Evolutionary conservation across 2,888 invertebrate genomes (phyloP).

Genomic region (Rhyacophila evoluta): DNA sequence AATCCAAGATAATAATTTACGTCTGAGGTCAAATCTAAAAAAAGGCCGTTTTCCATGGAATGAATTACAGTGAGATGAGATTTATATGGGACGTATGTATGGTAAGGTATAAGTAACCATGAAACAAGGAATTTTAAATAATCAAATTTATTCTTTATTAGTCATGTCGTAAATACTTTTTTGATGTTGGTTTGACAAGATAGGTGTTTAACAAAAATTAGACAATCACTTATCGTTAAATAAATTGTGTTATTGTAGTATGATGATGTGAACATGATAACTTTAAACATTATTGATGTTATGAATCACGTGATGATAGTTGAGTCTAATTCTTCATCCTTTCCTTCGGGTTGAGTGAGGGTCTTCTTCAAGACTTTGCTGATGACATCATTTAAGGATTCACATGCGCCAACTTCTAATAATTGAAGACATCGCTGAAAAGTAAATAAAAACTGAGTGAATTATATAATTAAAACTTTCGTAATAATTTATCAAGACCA

Average conservation of each 20-base stretch:
- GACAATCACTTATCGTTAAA: constrained; percentile 12
- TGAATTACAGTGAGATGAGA: too few species aligned
- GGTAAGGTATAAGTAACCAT: too few species aligned
- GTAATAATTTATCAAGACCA: too few species aligned
- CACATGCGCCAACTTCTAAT: constrained; percentile 89
- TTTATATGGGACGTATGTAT: too few species aligned
- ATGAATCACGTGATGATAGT: constrained; percentile 83
- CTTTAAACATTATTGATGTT: background rate
- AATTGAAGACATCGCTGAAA: constrained; percentile 78
- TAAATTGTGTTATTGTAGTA: constrained; percentile 5
- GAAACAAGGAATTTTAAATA: constrained; percentile 52
- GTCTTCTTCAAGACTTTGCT: constrained; percentile 88
- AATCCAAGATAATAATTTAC: too few species aligned
- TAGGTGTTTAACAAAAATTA: constrained; percentile 27
- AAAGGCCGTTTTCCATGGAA: too few species aligned
- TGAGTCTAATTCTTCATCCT: constrained; percentile 93
- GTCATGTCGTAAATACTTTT: background rate
- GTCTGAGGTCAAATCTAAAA: too few species aligned
- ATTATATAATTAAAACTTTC: too few species aligned
- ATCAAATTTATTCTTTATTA: constrained; percentile 17
- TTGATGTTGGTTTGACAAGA: background rate
- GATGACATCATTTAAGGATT: constrained; percentile 90
- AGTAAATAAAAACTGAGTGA: too few species aligned
- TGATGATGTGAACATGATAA: background rate
- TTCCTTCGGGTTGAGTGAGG: constrained; percentile 81